These are phyloP conservation scores for Pygmarrhopalites habei DNA, from an alignment of 1,140 invertebrate genomes.

Conservation along the genomic window DNA sequence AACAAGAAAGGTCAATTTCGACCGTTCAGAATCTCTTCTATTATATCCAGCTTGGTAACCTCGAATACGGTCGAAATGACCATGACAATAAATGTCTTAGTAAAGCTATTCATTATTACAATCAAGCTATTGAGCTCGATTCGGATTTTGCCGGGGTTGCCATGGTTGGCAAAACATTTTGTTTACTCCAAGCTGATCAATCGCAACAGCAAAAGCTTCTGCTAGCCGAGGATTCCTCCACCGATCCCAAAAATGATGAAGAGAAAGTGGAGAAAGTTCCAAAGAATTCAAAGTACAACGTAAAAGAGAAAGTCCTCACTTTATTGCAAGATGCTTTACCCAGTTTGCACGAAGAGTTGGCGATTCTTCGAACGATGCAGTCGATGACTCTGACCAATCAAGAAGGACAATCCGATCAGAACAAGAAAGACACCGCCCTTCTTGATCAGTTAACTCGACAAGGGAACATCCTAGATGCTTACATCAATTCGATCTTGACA, in stretches of 20 bases:
- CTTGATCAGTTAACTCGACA: background rate
- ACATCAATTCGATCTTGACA: background rate
- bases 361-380: background rate
- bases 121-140: conserved; percentile 1
- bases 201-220: background rate
- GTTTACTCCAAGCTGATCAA: conserved; percentile 2
- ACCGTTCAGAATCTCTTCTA: background rate
- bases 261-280: too few species aligned
- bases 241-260: too few species aligned
- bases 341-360: background rate
- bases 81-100: background rate
- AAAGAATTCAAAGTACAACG: too few species aligned
- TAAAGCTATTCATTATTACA: conserved; percentile 8
- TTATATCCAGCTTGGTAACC: conserved; percentile 10
- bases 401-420: too few species aligned
- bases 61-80: background rate
- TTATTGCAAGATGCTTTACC: background rate
- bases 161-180: background rate
- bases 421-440: background rate
- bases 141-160: conserved; percentile 12
- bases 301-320: background rate
- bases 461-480: background rate
- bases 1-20: background rate
- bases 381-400: background rate
- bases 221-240: background rate